Evolutionary conservation across 2,888 invertebrate species (phyloP).

Genomic region (Clistopyga incitator): DNA sequence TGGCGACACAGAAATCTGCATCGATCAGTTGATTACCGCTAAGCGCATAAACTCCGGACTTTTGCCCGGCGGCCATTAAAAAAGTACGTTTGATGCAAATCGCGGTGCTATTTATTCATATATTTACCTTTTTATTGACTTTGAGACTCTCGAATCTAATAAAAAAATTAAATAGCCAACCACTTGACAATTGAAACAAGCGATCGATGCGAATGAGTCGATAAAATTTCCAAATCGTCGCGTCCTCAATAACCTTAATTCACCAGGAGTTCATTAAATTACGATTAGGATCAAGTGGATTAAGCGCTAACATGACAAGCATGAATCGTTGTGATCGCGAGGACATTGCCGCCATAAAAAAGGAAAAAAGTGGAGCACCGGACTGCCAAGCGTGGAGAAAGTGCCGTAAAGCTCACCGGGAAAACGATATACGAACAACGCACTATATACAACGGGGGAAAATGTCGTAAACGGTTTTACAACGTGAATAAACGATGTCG

Average conservation of each 20-base stretch:
- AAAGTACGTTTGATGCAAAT: too few species aligned
- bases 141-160: too few species aligned
- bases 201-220: neutral
- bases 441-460: constrained; percentile 41
- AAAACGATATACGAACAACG: constrained; percentile 24
- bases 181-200: neutral
- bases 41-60: too few species aligned
- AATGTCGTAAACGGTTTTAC: constrained; percentile 76
- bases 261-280: neutral
- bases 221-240: neutral
- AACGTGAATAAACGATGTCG: constrained; percentile 73
- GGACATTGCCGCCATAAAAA: neutral
- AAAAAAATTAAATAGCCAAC: too few species aligned
- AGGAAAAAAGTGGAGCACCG: constrained; percentile 7
- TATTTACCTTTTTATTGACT: too few species aligned
- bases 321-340: neutral
- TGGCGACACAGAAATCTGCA: too few species aligned
- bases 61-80: too few species aligned
- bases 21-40: too few species aligned
- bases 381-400: constrained; percentile 45
- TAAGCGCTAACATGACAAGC: constrained; percentile 5
- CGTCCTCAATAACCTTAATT: neutral
- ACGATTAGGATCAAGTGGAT: constrained; percentile 10
- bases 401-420: constrained; percentile 56
- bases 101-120: too few species aligned